A percentile compares a stretch with the other conserved stretches of the same genome.
These are phyloP conservation scores for Drosophila kuntzei DNA, from an alignment of 2,888 invertebrate species.

Conservation along the genomic window DNA sequence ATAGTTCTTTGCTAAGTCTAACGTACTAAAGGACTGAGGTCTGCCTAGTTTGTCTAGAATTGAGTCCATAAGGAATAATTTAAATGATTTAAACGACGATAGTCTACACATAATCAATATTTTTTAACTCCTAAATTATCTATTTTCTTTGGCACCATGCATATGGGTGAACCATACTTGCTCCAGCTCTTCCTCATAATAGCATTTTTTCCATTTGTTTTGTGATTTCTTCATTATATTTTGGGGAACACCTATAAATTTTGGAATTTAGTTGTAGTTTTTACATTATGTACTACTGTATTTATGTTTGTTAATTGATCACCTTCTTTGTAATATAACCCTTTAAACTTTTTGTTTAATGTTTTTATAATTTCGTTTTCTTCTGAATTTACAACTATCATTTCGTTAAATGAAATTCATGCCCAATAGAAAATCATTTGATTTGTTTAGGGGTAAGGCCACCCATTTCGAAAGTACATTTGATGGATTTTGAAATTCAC, in stretches of 20 bases:
- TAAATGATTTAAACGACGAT: not conserved
- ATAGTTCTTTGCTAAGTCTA: not conserved
- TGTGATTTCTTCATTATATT: not conserved
- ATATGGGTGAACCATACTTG: not conserved
- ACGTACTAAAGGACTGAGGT: not conserved
- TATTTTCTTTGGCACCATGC: too few species aligned
- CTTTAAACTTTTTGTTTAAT: not conserved
- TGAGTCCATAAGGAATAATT: not conserved
- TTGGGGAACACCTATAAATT: not conserved
- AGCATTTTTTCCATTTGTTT: not conserved
- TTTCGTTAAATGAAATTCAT: not conserved
- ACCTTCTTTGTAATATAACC: not conserved
- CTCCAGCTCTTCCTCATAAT: not conserved
- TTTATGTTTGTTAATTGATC: not conserved
- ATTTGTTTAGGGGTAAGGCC: too few species aligned
- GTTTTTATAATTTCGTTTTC: not conserved
- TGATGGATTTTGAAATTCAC: too few species aligned
- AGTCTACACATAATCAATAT: constrained; percentile 1
- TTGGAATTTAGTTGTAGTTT: not conserved
- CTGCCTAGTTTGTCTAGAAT: not conserved
- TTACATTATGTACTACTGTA: not conserved
- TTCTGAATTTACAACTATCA: not conserved
- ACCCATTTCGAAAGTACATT: too few species aligned
- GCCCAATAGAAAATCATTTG: not conserved
- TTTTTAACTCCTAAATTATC: not conserved